A percentile compares a stretch with the other conserved stretches of the same genome.
Evolutionary conservation across 2,113 vertebrate species (phyloP).

Genomic region (Hiodon tergisus): DNA sequence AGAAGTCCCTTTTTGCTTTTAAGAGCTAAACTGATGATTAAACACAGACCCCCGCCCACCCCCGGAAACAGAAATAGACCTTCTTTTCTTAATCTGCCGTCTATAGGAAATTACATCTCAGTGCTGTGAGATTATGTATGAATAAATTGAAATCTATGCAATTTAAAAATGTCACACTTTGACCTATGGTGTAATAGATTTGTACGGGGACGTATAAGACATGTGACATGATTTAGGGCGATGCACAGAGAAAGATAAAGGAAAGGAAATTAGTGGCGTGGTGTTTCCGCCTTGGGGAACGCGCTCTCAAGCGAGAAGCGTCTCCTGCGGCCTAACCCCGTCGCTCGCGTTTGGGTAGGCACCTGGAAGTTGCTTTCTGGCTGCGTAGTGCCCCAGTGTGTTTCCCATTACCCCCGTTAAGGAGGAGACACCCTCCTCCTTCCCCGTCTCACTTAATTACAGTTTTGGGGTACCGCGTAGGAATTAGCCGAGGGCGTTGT

Average conservation of each 20-base stretch:
- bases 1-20: background rate
- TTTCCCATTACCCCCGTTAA: background rate
- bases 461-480: background rate
- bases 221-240: background rate
- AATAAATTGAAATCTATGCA: background rate
- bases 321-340: background rate
- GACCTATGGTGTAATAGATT: slow-evolving; percentile 2
- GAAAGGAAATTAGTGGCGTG: slow-evolving; percentile 3
- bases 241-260: background rate
- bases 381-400: background rate
- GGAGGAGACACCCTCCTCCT: background rate
- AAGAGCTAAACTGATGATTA: background rate
- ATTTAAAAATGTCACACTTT: background rate
- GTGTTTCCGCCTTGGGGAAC: background rate
- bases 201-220: background rate
- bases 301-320: background rate
- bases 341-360: background rate
- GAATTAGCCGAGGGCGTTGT: slow-evolving; percentile 10
- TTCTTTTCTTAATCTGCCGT: background rate
- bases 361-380: background rate
- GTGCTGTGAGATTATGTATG: slow-evolving; percentile 3
- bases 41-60: background rate
- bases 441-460: slow-evolving; percentile 13
- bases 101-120: background rate
- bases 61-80: background rate